Evolutionary conservation across 92 coral and sea anemone species (phyloP).

Genomic region (Siderastrea radians): DNA sequence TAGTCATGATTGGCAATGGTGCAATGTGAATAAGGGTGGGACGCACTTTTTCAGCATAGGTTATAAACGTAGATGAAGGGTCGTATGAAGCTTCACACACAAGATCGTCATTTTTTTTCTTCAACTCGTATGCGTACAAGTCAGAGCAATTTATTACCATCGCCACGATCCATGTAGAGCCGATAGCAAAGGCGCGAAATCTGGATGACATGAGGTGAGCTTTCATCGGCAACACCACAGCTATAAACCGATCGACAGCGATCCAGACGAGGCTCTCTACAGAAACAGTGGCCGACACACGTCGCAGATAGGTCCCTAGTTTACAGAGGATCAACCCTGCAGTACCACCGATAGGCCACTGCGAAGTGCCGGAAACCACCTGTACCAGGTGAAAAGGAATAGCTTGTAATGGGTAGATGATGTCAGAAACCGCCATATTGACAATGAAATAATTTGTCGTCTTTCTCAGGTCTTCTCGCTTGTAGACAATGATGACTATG

Average conservation of each 20-base stretch:
- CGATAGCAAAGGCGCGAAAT: not conserved
- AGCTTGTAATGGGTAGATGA: not conserved
- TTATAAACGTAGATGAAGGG: no score
- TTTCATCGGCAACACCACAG: constrained; percentile 3
- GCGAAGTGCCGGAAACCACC: not conserved
- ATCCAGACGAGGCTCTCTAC: constrained; percentile 7
- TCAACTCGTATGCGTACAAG: not conserved
- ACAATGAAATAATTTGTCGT: constrained; percentile 6
- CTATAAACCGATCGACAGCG: constrained; percentile 4
- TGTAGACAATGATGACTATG: not conserved
- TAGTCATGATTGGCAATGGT: not conserved
- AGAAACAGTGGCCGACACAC: constrained; percentile 1
- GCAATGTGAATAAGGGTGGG: not conserved
- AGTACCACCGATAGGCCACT: not conserved
- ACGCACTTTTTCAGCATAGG: not conserved
- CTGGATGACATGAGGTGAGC: not conserved
- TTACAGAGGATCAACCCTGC: constrained; percentile 1
- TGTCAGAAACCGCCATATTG: constrained; percentile 17
- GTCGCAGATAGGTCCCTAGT: not conserved
- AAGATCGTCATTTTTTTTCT: not conserved
- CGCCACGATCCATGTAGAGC: not conserved
- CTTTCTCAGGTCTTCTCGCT: not conserved
- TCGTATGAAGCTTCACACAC: not conserved
- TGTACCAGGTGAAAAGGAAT: not conserved
- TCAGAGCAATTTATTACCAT: not conserved